Evolutionary conservation across 2,113 vertebrate species (phyloP).

Genomic region (Barbus barbus): DNA sequence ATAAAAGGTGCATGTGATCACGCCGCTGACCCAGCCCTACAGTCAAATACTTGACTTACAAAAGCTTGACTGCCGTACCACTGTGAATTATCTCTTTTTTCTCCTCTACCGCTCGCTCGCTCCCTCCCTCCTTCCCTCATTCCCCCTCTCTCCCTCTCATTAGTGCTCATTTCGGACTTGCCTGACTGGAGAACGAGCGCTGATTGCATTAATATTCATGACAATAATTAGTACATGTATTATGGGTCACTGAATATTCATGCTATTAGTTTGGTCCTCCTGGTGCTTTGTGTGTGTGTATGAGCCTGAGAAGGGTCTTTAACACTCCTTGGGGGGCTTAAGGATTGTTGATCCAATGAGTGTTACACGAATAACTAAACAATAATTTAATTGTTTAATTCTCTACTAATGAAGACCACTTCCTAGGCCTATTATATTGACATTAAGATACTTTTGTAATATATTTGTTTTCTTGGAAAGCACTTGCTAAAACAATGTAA

Average conservation of each 20-base stretch:
- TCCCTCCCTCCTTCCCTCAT: constrained; percentile 54
- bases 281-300: constrained; percentile 78
- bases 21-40: constrained; percentile 49
- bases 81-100: constrained; percentile 55
- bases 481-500: background rate
- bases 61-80: constrained; percentile 58
- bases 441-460: background rate
- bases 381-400: constrained; percentile 27
- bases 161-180: constrained; percentile 90
- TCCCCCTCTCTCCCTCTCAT: constrained; percentile 80
- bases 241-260: constrained; percentile 99
- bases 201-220: constrained; percentile 99
- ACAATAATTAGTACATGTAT: constrained; percentile 94
- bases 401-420: background rate
- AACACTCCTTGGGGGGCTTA: constrained; percentile 43
- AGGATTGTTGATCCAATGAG: constrained; percentile 46
- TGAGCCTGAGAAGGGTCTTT: constrained; percentile 38
- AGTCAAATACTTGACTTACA: constrained; percentile 62
- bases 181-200: constrained; percentile 86
- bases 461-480: background rate
- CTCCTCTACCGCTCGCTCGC: constrained; percentile 31
- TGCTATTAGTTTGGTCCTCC: constrained; percentile 96
- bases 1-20: constrained; percentile 70
- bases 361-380: constrained; percentile 16
- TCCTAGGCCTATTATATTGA: background rate